phyloP scores from a whole-genome alignment of 2,888 invertebrate genomes.

The Hermaeophaga mercurialis region DNA sequence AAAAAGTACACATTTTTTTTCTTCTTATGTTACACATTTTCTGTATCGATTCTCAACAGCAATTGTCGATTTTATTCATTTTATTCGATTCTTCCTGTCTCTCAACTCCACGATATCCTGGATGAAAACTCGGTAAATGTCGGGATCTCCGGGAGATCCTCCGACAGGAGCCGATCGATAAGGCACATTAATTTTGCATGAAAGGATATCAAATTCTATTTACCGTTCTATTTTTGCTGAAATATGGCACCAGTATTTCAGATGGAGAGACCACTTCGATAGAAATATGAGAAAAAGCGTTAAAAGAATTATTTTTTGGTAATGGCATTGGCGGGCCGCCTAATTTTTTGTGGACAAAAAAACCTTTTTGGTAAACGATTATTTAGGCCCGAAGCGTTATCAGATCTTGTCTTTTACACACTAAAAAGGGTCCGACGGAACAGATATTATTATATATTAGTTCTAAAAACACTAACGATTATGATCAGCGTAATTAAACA shows the following conservation, averaged over 20 bases:
- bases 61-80: too few relatives aligned
- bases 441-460: too few relatives aligned
- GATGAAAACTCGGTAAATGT: slow-evolving; percentile 41
- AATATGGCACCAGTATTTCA: slow-evolving; percentile 19
- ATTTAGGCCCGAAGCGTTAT: too few relatives aligned
- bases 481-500: too few relatives aligned
- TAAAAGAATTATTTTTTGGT: background rate
- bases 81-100: slow-evolving; percentile 27
- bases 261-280: slow-evolving; percentile 13
- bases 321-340: background rate
- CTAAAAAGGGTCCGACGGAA: too few relatives aligned
- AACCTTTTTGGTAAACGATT: too few relatives aligned
- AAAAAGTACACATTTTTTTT: too few relatives aligned
- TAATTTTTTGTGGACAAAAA: too few relatives aligned
- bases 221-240: slow-evolving; percentile 24
- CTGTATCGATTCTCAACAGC: too few relatives aligned
- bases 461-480: too few relatives aligned
- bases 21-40: too few relatives aligned
- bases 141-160: slow-evolving; percentile 49
- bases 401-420: too few relatives aligned
- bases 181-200: slow-evolving; percentile 40
- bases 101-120: slow-evolving; percentile 20
- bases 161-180: slow-evolving; percentile 54
- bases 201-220: slow-evolving; percentile 33
- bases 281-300: slow-evolving; percentile 13